Conservation (phyloP, 2,113 vertebrate genomes). For the Microcebus griseorufus region DNA sequence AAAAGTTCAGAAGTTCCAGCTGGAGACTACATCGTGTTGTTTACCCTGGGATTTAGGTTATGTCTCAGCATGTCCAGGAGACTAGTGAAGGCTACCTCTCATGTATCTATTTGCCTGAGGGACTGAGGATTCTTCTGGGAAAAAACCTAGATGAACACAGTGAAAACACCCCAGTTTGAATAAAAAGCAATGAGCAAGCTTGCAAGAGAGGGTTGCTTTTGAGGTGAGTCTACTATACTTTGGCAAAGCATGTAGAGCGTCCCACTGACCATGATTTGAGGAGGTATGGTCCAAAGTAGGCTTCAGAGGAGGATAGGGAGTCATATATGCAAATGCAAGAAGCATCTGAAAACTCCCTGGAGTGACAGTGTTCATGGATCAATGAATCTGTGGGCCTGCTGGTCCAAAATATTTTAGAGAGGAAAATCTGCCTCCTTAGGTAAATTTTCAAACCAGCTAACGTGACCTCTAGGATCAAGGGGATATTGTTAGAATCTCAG, state of each 20-base stretch:
- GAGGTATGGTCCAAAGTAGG: not conserved
- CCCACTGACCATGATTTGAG: not conserved
- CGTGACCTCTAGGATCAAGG: not conserved
- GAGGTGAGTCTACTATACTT: not conserved
- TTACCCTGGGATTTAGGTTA: not conserved
- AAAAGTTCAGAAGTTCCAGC: not conserved
- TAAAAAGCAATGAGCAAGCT: not conserved
- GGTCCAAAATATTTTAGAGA: not conserved
- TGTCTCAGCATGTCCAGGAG: not conserved
- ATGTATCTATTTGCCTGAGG: not conserved
- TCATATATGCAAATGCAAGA: not conserved
- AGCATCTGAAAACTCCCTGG: not conserved
- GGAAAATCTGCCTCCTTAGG: not conserved
- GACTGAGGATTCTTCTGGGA: not conserved
- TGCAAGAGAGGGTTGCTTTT: not conserved
- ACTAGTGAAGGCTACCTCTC: not conserved
- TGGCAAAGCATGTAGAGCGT: not conserved
- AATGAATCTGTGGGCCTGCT: not conserved
- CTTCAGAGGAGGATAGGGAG: not conserved
- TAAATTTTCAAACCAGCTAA: constrained; percentile 27
- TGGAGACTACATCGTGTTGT: not conserved
- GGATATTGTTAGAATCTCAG: not conserved
- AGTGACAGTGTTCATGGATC: not conserved
- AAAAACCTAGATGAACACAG: not conserved
- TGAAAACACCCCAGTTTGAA: not conserved